phyloP scores from a whole-genome alignment of 2,113 vertebrate genomes.

The Cottus gobio region DNA sequence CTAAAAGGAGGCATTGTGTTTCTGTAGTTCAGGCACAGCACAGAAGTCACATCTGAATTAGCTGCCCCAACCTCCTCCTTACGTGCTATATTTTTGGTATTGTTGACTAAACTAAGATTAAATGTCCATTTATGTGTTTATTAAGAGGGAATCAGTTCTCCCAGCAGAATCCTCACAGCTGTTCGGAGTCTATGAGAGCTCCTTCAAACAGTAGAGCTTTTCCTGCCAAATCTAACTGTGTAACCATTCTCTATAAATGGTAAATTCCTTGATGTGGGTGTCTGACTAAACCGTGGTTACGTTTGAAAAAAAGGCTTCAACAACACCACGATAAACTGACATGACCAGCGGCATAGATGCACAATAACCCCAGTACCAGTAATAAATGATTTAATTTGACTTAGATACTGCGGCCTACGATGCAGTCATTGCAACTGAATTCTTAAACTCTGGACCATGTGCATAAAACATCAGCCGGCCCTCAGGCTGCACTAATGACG shows the following conservation, averaged over 20 bases:
- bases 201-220: not conserved
- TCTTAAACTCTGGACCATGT: conserved; percentile 38
- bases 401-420: not conserved
- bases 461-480: conserved; percentile 45
- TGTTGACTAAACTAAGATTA: not conserved
- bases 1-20: not conserved
- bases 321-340: not conserved
- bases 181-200: not conserved
- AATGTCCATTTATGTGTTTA: conserved; percentile 3
- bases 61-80: not conserved
- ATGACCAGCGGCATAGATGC: not conserved
- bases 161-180: not conserved
- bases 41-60: not conserved
- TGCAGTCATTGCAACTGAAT: conserved; percentile 26
- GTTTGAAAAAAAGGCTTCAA: not conserved
- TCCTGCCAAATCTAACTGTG: not conserved
- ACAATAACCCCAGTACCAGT: not conserved
- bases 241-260: not conserved
- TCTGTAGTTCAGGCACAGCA: not conserved
- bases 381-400: not conserved
- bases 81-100: not conserved
- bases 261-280: not conserved
- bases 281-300: not conserved
- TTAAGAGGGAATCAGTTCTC: not conserved
- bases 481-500: conserved; percentile 23